Conservation (phyloP, 1,140 invertebrate species). For the Drosophila nigromelanica region DNA sequence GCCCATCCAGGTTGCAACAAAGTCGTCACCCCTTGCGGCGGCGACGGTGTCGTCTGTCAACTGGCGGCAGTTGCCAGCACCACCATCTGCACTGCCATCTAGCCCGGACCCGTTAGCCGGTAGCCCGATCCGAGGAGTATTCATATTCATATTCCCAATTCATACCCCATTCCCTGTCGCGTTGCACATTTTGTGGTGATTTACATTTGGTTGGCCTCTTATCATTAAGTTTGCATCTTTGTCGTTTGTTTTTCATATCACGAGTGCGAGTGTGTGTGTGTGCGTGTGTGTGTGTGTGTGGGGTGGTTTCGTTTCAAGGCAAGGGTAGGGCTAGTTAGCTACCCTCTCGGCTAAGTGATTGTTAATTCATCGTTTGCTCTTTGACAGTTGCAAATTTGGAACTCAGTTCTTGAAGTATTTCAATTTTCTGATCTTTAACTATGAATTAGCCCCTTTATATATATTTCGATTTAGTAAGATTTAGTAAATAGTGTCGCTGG, state of each 20-base stretch:
- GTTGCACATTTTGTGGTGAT: constrained; percentile 69
- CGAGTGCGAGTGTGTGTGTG: not conserved
- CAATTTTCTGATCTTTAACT: too few relatives aligned
- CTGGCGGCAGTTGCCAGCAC: constrained; percentile 1
- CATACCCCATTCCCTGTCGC: constrained; percentile 5
- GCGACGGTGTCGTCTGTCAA: constrained; percentile 25
- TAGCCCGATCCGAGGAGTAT: constrained; percentile 1
- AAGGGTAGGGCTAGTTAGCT: constrained; percentile 4
- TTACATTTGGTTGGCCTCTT: constrained; percentile 61
- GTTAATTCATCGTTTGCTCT: constrained; percentile 3
- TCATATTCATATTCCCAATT: constrained; percentile 18
- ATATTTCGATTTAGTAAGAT: too few relatives aligned
- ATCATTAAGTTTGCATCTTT: constrained; percentile 42
- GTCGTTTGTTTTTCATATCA: constrained; percentile 8
- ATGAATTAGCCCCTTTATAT: too few relatives aligned
- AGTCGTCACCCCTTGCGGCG: constrained; percentile 5
- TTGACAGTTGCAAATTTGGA: constrained; percentile 1
- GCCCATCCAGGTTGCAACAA: constrained; percentile 17
- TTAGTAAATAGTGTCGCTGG: too few relatives aligned
- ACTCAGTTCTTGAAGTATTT: not conserved
- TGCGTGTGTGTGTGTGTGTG: constrained; percentile 1
- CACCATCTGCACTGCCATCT: constrained; percentile 23
- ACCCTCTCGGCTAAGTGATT: constrained; percentile 9
- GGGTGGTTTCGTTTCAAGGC: constrained; percentile 4
- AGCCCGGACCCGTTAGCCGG: not conserved